Conservation (phyloP, 2,888 invertebrate genomes). For the Eudasyphora cyanicolor region DNA sequence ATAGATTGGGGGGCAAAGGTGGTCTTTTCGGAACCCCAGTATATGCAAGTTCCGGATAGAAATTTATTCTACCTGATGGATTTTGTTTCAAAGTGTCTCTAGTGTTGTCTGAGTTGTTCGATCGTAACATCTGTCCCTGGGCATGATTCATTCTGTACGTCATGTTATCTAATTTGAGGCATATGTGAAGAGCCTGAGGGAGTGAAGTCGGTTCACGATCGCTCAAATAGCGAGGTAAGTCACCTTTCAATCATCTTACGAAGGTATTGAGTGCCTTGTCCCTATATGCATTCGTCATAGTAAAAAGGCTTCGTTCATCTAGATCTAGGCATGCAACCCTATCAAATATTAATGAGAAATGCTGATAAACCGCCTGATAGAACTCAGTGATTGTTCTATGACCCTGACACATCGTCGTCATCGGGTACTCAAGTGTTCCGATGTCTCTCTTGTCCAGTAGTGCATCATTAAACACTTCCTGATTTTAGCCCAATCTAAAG, state of each 20-base stretch:
- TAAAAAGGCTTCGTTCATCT: background rate
- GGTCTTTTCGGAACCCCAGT: background rate
- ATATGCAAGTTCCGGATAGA: background rate
- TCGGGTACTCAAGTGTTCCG: too few relatives aligned
- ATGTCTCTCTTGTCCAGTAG: too few relatives aligned
- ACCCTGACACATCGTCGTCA: background rate
- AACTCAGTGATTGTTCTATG: background rate
- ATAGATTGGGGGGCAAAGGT: background rate
- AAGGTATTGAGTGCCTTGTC: too few relatives aligned
- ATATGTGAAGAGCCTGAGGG: background rate
- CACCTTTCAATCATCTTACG: background rate
- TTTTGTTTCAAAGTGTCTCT: background rate
- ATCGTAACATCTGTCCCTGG: background rate
- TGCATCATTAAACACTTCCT: background rate
- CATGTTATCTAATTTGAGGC: slow-evolving; percentile 9
- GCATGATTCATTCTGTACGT: background rate
- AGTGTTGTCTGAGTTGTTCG: too few relatives aligned
- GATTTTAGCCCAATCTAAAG: background rate
- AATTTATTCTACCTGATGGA: background rate
- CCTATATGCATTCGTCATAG: too few relatives aligned
- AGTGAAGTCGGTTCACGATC: background rate
- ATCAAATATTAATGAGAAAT: background rate
- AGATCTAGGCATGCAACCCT: background rate
- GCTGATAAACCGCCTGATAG: background rate
- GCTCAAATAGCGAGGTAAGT: background rate